Evolutionary conservation across 1,140 invertebrate species (phyloP).

Genomic region (Anastrepha ludens): DNA sequence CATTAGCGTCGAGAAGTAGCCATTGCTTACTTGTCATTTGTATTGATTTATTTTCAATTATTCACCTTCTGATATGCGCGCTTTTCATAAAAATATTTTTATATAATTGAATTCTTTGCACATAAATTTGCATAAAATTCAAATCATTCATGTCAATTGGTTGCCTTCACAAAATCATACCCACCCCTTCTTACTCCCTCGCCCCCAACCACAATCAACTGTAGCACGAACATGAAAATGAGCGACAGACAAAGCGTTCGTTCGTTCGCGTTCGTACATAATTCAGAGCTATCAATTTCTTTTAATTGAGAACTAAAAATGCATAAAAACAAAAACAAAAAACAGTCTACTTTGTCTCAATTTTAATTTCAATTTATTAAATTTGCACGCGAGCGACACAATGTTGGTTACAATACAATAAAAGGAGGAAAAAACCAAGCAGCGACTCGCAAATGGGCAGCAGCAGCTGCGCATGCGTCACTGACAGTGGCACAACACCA

Average conservation of each 20-base stretch:
- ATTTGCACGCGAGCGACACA: slow-evolving; percentile 47
- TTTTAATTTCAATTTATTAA: slow-evolving; percentile 53
- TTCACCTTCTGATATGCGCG: slow-evolving; percentile 23
- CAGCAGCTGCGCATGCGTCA: slow-evolving; percentile 48
- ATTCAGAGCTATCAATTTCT: slow-evolving; percentile 52
- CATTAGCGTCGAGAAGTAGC: slow-evolving; percentile 7
- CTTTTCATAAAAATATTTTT: slow-evolving; percentile 31
- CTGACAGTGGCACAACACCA: neutral
- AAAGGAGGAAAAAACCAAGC: neutral
- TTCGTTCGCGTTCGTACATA: slow-evolving; percentile 3
- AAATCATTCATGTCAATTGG: slow-evolving; percentile 51
- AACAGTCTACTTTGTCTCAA: slow-evolving; percentile 48
- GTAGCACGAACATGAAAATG: slow-evolving; percentile 16
- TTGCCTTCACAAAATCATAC: neutral
- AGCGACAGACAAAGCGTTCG: neutral
- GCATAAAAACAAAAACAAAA: slow-evolving; percentile 19
- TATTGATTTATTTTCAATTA: slow-evolving; percentile 25
- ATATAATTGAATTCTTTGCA: slow-evolving; percentile 48
- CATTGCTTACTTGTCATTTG: neutral
- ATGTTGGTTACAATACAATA: neutral
- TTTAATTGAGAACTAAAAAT: slow-evolving; percentile 51
- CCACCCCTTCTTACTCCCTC: neutral
- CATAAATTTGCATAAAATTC: slow-evolving; percentile 52
- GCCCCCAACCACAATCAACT: neutral
- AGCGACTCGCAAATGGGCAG: neutral